phyloP scores from a whole-genome alignment of 2,888 invertebrate genomes.

The Cantharis rufa region DNA sequence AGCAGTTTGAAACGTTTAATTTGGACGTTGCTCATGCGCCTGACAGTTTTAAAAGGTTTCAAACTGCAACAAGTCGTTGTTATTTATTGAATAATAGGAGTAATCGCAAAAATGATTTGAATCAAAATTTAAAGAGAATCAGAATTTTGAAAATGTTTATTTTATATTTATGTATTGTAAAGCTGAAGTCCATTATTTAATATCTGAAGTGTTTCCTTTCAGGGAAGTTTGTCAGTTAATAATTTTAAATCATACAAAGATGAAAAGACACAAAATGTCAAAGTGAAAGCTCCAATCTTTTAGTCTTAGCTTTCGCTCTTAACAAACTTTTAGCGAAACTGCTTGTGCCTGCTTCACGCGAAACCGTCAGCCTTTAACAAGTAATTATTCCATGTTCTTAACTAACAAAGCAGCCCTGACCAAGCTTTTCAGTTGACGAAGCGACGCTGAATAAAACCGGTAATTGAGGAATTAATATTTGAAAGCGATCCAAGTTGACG shows the following conservation, averaged over 20 bases:
- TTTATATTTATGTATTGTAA: neutral
- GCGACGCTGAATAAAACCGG: conserved; percentile 51
- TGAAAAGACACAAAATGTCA: conserved; percentile 11
- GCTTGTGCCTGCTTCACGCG: conserved; percentile 18
- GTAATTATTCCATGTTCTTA: conserved; percentile 32
- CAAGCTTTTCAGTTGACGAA: conserved; percentile 28
- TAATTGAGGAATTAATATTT: conserved; percentile 58
- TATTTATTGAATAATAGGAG: neutral
- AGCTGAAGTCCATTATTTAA: neutral
- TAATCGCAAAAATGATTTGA: neutral
- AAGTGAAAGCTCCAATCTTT: conserved; percentile 1
- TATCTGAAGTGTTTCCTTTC: neutral
- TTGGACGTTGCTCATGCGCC: no score
- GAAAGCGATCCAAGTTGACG: conserved; percentile 48
- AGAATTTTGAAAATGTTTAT: neutral
- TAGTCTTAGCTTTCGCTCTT: conserved; percentile 10
- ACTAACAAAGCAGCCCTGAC: conserved; percentile 27
- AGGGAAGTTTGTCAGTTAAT: neutral
- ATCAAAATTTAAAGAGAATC: neutral
- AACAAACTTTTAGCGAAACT: conserved; percentile 14
- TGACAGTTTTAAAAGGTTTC: no score
- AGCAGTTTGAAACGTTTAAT: no score
- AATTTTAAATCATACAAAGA: conserved; percentile 1
- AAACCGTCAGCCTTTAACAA: conserved; percentile 27
- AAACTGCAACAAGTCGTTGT: no score